Evolutionary conservation across 2,888 invertebrate genomes (phyloP).

Genomic region (Urechis unicinctus): DNA sequence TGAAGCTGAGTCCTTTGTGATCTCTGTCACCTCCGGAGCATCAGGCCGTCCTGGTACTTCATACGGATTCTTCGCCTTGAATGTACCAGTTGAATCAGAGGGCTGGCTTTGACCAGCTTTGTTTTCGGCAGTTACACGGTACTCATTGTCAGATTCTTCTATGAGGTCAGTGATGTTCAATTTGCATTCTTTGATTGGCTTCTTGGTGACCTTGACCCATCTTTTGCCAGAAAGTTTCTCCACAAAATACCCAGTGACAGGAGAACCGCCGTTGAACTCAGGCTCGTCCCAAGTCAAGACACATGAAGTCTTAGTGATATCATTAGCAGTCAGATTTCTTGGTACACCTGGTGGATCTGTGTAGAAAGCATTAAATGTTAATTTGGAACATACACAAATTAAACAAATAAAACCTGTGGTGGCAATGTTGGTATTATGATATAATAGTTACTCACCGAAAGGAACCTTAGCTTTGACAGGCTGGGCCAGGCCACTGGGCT

Average conservation of each 20-base stretch:
- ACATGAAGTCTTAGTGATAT: constrained; percentile 17
- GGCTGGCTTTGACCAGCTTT: constrained; percentile 44
- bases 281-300: constrained; percentile 25
- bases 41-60: constrained; percentile 29
- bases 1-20: constrained; percentile 12
- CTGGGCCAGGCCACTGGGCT: constrained; percentile 53
- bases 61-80: constrained; percentile 34
- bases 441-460: constrained; percentile 8
- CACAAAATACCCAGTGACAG: constrained; percentile 28
- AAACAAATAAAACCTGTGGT: neutral
- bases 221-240: constrained; percentile 24
- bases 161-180: constrained; percentile 37
- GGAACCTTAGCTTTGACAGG: constrained; percentile 17
- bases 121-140: constrained; percentile 46
- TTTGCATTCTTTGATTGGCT: constrained; percentile 59
- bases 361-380: too few relatives aligned
- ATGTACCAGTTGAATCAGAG: constrained; percentile 26
- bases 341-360: constrained; percentile 10
- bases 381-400: neutral
- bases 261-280: constrained; percentile 15
- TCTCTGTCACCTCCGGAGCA: constrained; percentile 11
- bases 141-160: constrained; percentile 43
- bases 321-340: constrained; percentile 31
- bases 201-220: constrained; percentile 59
- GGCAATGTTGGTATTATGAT: neutral